Evolutionary conservation across 2,797 vertebrate genomes (phyloP), one percentile per base, ranked within the genome.

Genomic region (Gadopsis marmoratus): DNA sequence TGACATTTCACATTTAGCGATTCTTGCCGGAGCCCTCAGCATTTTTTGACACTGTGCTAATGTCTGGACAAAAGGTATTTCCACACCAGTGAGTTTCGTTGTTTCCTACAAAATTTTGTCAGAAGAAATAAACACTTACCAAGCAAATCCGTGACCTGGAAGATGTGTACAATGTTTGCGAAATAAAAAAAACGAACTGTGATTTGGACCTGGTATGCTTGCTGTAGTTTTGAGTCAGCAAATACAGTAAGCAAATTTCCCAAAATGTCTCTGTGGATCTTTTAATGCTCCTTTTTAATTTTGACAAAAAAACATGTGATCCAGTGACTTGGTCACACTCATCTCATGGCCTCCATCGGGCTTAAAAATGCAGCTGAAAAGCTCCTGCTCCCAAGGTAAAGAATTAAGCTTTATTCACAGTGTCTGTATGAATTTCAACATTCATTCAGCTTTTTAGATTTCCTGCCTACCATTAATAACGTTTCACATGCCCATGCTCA

Each of bases 401-500:
- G 29, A 19, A 56, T 31, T 0, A 10, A 39, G 8, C 37, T 39
- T 10, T 10, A 3, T 39, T 39, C 10, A 10, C 37, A 39, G 37
- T 39, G 11, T 39, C 37, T 39, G 29, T 33, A 47, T 48, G 3
- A 21, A 41, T 19, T 48, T 19, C 67, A 29, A 23, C 5, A 63
- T 53, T 73, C 1, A 14, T 51, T 21, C 8, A 23, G 1, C 11
- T 39, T 43, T 71, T 76, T 16, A 68, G 19, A 19, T 41, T 66
- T 17, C 70, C 39, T 21, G 14, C 5, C 26, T 35, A 33, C 6
- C 23, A n/a, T 41, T 66, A 10, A 56, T 58, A 55, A 19, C 4
- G 17, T 51, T 64, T 21, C 70, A 61, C 69, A 65, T 16, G 21
- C 48, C 56, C 14, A 2, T 45, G 31, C 68, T 50, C 61, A 47